Evolutionary conservation across 2,888 invertebrate species (phyloP).

Genomic region (Nebria salina): DNA sequence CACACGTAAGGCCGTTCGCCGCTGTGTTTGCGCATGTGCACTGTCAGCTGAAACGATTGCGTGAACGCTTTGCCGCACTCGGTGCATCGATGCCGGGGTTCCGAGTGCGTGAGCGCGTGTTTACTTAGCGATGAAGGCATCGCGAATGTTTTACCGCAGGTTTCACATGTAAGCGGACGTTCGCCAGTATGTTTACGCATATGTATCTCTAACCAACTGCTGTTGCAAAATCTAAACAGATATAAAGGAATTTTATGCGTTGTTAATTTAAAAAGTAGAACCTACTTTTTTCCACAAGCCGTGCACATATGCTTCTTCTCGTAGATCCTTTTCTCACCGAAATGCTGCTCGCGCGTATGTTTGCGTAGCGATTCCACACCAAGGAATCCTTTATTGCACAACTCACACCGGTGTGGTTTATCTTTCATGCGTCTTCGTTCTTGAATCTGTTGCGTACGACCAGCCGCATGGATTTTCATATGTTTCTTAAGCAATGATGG

Average conservation of each 20-base stretch:
- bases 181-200: slow-evolving; percentile 48
- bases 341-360: slow-evolving; percentile 45
- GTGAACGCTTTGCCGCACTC: slow-evolving; percentile 53
- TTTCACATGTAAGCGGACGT: slow-evolving; percentile 46
- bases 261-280: not conserved
- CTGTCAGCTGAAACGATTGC: slow-evolving; percentile 58
- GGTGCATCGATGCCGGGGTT: slow-evolving; percentile 35
- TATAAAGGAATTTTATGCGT: not conserved
- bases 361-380: slow-evolving; percentile 35
- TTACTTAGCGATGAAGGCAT: slow-evolving; percentile 48
- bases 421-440: slow-evolving; percentile 37
- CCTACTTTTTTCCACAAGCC: slow-evolving; percentile 45
- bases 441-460: slow-evolving; percentile 29
- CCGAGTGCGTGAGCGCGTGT: slow-evolving; percentile 46
- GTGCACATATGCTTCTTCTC: slow-evolving; percentile 47
- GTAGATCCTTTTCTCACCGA: slow-evolving; percentile 45
- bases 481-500: slow-evolving; percentile 39
- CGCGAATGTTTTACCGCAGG: slow-evolving; percentile 48
- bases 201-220: slow-evolving; percentile 48
- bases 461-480: slow-evolving; percentile 38
- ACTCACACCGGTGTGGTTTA: slow-evolving; percentile 41
- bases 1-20: slow-evolving; percentile 47
- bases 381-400: slow-evolving; percentile 40
- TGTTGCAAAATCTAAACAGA: slow-evolving; percentile 46
- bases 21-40: slow-evolving; percentile 47